These are phyloP conservation scores for Myotis yumanensis DNA, from an alignment of 2,113 vertebrate genomes.

Conservation along the genomic window DNA sequence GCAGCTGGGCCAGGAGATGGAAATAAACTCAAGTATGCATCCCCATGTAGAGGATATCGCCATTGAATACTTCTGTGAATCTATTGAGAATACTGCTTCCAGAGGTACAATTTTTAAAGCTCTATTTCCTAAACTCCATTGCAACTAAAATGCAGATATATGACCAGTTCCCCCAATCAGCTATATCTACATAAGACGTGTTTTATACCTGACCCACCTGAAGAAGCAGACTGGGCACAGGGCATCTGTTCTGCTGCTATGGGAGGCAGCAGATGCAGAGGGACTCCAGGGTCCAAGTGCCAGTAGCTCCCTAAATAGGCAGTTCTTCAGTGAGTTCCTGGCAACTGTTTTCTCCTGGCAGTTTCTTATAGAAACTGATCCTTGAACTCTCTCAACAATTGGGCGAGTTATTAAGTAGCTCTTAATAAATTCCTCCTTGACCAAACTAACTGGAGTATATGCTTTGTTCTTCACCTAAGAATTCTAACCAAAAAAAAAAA, in stretches of 20 bases:
- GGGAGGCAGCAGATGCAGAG: background rate
- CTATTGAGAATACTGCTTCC: background rate
- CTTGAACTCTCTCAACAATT: background rate
- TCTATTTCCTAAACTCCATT: background rate
- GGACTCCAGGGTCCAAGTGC: too few relatives aligned
- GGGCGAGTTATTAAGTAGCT: background rate
- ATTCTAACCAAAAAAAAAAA: background rate
- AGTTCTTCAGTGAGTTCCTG: background rate
- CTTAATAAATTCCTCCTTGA: background rate
- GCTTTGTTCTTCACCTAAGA: background rate
- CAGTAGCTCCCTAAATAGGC: background rate
- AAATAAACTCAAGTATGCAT: background rate
- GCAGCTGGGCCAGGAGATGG: background rate
- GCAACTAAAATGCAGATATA: background rate
- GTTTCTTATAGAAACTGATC: background rate
- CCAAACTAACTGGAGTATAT: background rate
- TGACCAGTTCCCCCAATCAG: background rate
- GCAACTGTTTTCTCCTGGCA: background rate
- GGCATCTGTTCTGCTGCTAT: background rate
- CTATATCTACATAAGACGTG: background rate
- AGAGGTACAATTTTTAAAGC: background rate
- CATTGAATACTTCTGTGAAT: background rate
- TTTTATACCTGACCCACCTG: background rate
- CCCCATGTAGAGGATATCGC: background rate
- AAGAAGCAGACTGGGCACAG: background rate